These are phyloP conservation scores for Eilema depressum DNA, from an alignment of 2,888 invertebrate species.

Conservation along the genomic window DNA sequence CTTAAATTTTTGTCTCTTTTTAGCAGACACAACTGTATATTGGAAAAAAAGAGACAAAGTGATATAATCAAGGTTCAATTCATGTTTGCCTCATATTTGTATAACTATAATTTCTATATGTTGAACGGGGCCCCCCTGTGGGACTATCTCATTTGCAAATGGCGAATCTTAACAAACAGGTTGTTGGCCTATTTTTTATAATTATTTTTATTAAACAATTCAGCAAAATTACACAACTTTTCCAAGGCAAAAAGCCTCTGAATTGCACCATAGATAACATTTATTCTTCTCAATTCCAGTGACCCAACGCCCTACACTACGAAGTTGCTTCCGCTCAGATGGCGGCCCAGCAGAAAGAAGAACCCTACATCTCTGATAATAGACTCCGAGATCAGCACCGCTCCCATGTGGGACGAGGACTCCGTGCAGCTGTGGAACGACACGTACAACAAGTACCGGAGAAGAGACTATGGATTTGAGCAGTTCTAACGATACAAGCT, in stretches of 20 bases:
- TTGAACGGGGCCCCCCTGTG: too few species aligned
- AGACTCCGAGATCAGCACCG: constrained; percentile 66
- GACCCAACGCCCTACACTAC: constrained; percentile 76
- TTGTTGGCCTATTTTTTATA: too few species aligned
- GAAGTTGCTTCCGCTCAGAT: constrained; percentile 67
- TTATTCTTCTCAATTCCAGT: constrained; percentile 58
- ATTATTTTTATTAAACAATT: too few species aligned
- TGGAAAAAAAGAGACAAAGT: too few species aligned
- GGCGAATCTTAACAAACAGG: too few species aligned
- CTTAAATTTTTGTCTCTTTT: too few species aligned
- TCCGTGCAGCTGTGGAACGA: constrained; percentile 74
- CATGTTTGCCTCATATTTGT: too few species aligned
- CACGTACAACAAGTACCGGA: constrained; percentile 73
- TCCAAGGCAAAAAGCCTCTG: not conserved
- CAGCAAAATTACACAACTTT: not conserved
- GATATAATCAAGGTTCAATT: too few species aligned
- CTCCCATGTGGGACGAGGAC: constrained; percentile 70
- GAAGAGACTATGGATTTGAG: constrained; percentile 61
- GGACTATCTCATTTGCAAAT: too few species aligned
- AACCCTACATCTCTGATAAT: constrained; percentile 76
- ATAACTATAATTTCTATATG: too few species aligned
- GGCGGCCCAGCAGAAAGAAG: constrained; percentile 70
- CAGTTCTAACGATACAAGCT: constrained; percentile 26
- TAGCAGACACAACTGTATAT: too few species aligned
- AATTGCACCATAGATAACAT: not conserved